These are phyloP conservation scores for Miniopterus natalensis DNA, from an alignment of 2,113 vertebrate genomes.

Conservation along the genomic window DNA sequence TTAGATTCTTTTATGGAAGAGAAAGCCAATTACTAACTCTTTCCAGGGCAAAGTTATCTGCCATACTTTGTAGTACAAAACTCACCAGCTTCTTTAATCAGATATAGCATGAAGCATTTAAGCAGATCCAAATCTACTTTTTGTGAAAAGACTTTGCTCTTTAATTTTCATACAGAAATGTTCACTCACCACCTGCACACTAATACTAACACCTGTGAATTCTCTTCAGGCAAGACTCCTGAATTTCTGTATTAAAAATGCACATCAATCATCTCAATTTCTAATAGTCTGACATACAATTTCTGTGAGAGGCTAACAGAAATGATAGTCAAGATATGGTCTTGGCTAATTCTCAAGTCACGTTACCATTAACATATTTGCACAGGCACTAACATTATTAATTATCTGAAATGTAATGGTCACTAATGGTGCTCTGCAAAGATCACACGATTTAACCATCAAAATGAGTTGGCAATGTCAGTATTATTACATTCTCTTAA, in stretches of 20 bases:
- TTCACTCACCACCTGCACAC: not conserved
- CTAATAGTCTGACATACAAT: not conserved
- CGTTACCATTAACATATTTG: not conserved
- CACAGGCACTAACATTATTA: not conserved
- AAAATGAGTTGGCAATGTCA: not conserved
- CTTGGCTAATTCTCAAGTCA: not conserved
- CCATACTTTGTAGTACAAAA: not conserved
- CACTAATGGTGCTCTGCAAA: not conserved
- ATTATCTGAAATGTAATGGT: not conserved
- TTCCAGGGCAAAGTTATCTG: not conserved
- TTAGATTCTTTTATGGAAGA: not conserved
- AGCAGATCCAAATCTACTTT: not conserved
- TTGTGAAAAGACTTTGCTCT: not conserved
- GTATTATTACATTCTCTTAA: not conserved
- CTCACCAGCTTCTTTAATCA: not conserved
- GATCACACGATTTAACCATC: not conserved
- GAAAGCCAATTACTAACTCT: conserved; percentile 28
- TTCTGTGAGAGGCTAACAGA: not conserved
- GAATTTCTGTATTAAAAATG: not conserved
- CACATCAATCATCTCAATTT: not conserved
- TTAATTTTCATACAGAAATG: conserved; percentile 35
- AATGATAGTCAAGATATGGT: not conserved
- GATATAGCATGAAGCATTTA: not conserved
- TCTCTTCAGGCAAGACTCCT: not conserved
- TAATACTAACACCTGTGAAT: not conserved